Evolutionary conservation across 2,113 vertebrate species (phyloP).

Genomic region (Macheiramphus alcinus): DNA sequence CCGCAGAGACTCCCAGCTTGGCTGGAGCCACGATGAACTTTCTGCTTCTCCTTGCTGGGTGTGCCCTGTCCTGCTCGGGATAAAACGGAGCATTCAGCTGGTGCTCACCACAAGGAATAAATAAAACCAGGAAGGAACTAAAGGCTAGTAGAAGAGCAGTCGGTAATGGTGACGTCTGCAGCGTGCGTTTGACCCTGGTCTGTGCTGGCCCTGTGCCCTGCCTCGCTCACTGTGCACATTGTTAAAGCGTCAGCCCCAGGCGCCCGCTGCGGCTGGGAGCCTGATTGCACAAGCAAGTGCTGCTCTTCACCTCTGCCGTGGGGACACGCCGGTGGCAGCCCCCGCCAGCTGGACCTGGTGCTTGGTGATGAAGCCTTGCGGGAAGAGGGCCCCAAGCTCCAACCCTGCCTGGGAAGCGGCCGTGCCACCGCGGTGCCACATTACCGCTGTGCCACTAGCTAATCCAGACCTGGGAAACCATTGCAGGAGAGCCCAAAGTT

Average conservation of each 20-base stretch:
- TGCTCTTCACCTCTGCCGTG: neutral
- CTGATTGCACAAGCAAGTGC: neutral
- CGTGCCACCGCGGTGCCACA: neutral
- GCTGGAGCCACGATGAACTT: constrained; percentile 28
- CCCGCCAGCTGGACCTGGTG: neutral
- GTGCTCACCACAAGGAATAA: constrained; percentile 14
- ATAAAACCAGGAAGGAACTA: constrained; percentile 41
- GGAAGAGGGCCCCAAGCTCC: neutral
- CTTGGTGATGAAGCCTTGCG: neutral
- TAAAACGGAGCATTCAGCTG: constrained; percentile 9
- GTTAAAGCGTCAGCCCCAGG: neutral
- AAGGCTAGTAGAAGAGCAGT: neutral
- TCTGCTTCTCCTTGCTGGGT: neutral
- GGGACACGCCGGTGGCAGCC: neutral
- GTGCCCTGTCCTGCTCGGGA: constrained; percentile 32
- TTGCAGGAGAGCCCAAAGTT: neutral
- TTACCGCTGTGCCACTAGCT: neutral
- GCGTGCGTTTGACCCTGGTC: neutral
- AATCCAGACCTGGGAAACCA: neutral
- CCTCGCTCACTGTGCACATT: neutral
- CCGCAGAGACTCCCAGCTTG: neutral
- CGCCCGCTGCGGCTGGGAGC: neutral
- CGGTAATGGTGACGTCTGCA: neutral
- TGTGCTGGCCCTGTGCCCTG: neutral
- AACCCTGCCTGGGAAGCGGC: neutral